Evolutionary conservation across 2,113 vertebrate genomes (phyloP), one percentile per base, ranked within the genome.

Genomic region (Amphilophus citrinellus): DNA sequence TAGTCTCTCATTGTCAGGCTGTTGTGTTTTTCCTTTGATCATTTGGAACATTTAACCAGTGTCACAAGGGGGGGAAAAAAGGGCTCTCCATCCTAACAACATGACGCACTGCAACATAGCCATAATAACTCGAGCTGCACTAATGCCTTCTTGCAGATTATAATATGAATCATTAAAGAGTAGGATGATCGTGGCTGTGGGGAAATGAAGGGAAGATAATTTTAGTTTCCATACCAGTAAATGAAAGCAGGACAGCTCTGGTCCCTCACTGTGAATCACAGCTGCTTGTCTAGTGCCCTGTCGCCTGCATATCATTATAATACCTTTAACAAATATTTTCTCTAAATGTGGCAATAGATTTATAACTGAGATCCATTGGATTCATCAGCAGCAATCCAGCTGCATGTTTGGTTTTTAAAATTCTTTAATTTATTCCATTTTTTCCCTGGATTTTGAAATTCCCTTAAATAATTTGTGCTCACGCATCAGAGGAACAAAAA

Each of bases 401-500:
- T 7, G 35, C 56, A 65, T 47, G 57, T 61, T 89, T 83, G 39
- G 13, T 73, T 71, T 66, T 66, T 68, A 32, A 39, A 58, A 76
- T 82, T 86, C 68, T 14, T 22, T 61, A 6, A 83, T 66, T 44
- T 32, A 7, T 17, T 22, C 7, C 27, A 37, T 9, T 68, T 42
- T 20, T 13, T 60, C 47, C 32, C 58, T 6, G 3, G 53, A 71
- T 3, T 87, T 76, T 84, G 66, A 68, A 77, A 42, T 75, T 79
- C 47, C 61, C 37, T 85, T 57, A 66, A 77, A 77, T 61, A 50
- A 44, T 79, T 71, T 84, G 61, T 81, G 78, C 85, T 79, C 87
- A 90, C 91, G 83, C 37, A 83, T 90, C 90, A 93, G 24, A 62
- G 15, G 4, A 65, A 86, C 91, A 90, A 91, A 87, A 75, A 90